phyloP scores from a whole-genome alignment of 2,797 vertebrate species.

The Argya squamiceps region DNA sequence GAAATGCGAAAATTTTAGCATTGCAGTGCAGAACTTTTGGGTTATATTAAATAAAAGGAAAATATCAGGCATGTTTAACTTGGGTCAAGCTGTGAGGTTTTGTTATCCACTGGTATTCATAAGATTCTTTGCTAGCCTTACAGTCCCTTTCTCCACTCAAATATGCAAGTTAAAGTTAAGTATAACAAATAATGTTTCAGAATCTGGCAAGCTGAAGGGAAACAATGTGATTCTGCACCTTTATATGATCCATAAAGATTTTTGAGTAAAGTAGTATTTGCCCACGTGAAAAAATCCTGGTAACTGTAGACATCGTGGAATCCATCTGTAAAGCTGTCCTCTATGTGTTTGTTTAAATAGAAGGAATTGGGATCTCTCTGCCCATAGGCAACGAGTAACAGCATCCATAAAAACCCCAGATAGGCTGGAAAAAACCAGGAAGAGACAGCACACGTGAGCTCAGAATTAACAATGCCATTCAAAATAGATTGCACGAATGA shows the following conservation, averaged over 20 bases:
- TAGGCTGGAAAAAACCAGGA: slow-evolving; percentile 79
- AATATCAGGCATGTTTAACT: not conserved
- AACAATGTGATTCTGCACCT: slow-evolving; percentile 73
- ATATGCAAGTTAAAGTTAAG: not conserved
- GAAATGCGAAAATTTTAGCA: not conserved
- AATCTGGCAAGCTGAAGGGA: not conserved
- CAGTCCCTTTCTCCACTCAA: not conserved
- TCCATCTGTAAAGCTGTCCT: slow-evolving; percentile 86
- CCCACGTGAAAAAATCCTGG: slow-evolving; percentile 88
- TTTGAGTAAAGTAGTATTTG: slow-evolving; percentile 85
- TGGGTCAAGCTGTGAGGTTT: not conserved
- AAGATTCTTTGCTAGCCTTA: not conserved
- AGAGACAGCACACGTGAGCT: not conserved
- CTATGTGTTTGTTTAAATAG: slow-evolving; percentile 89
- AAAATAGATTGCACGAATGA: not conserved
- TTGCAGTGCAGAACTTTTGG: not conserved
- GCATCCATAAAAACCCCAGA: slow-evolving; percentile 92
- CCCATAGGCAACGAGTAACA: slow-evolving; percentile 91
- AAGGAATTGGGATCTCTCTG: slow-evolving; percentile 92
- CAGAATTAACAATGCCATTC: not conserved
- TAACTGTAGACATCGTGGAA: slow-evolving; percentile 82
- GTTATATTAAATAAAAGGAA: not conserved
- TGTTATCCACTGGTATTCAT: not conserved
- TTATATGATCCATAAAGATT: slow-evolving; percentile 86
- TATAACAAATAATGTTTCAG: not conserved